Percentiles rank a stretch among this genome's conserved stretches.
phyloP scores from a whole-genome alignment of 2,113 vertebrate species.

The Peromyscus maniculatus region DNA sequence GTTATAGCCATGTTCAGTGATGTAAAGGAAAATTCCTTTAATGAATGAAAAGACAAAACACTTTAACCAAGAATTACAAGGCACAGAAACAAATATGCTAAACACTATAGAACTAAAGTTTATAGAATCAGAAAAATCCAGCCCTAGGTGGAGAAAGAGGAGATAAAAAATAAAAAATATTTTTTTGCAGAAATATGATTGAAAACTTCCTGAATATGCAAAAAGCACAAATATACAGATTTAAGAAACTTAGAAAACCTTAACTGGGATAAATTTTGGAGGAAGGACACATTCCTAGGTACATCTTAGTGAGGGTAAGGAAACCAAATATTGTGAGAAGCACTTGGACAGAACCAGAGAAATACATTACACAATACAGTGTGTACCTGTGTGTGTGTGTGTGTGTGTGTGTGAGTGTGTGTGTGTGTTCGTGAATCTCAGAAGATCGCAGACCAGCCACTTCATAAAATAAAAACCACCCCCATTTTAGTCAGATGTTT shows the following conservation, averaged over 20 bases:
- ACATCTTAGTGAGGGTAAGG: neutral
- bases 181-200: neutral
- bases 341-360: neutral
- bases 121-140: neutral
- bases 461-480: neutral
- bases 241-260: slow-evolving; percentile 11
- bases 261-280: neutral
- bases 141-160: neutral
- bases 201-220: neutral
- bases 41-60: slow-evolving; percentile 15
- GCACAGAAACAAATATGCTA: slow-evolving; percentile 4
- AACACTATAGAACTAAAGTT: neutral
- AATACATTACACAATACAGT: neutral
- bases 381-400: neutral
- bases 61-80: neutral
- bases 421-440: neutral
- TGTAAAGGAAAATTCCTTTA: slow-evolving; percentile 34
- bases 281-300: rapidly evolving
- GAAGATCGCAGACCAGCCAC: too few species aligned
- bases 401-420: neutral
- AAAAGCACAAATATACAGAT: neutral
- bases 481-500: neutral
- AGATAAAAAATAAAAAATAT: neutral
- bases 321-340: slow-evolving; percentile 9
- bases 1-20: neutral